Conservation (phyloP, 1,140 invertebrate species). For the Diachasma alloeum region DNA sequence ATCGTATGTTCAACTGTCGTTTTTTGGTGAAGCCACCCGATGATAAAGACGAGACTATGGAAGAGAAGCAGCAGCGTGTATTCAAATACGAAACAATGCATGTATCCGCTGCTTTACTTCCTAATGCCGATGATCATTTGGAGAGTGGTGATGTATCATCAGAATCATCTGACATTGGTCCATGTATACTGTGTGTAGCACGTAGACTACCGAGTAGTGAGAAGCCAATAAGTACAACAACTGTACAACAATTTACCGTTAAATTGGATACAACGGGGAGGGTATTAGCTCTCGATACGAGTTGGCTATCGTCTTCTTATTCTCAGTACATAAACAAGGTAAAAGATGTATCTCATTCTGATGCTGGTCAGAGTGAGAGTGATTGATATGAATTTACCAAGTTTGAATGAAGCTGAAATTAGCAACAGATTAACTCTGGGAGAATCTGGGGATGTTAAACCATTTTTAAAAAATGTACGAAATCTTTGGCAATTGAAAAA, state of each 20-base stretch:
- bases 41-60: slow-evolving; percentile 77
- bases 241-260: slow-evolving; percentile 89
- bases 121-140: slow-evolving; percentile 63
- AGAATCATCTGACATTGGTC: slow-evolving; percentile 68
- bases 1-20: slow-evolving; percentile 81
- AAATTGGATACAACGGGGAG: slow-evolving; percentile 87
- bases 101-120: slow-evolving; percentile 69
- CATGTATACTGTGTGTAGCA: slow-evolving; percentile 81
- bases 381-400: too few relatives aligned
- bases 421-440: too few relatives aligned
- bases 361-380: not conserved
- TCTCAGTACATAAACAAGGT: slow-evolving; percentile 76
- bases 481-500: too few relatives aligned
- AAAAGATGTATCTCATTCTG: slow-evolving; percentile 37
- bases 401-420: too few relatives aligned
- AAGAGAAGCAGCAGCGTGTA: slow-evolving; percentile 80
- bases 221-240: slow-evolving; percentile 73
- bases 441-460: too few relatives aligned
- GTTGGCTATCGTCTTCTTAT: slow-evolving; percentile 72
- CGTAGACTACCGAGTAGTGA: slow-evolving; percentile 86
- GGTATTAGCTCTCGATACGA: slow-evolving; percentile 81
- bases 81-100: slow-evolving; percentile 82
- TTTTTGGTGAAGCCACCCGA: slow-evolving; percentile 85
- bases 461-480: too few relatives aligned
- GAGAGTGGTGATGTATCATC: slow-evolving; percentile 65